phyloP scores from a whole-genome alignment of 2,888 invertebrate genomes.

The Sarcophaga carnaria region DNA sequence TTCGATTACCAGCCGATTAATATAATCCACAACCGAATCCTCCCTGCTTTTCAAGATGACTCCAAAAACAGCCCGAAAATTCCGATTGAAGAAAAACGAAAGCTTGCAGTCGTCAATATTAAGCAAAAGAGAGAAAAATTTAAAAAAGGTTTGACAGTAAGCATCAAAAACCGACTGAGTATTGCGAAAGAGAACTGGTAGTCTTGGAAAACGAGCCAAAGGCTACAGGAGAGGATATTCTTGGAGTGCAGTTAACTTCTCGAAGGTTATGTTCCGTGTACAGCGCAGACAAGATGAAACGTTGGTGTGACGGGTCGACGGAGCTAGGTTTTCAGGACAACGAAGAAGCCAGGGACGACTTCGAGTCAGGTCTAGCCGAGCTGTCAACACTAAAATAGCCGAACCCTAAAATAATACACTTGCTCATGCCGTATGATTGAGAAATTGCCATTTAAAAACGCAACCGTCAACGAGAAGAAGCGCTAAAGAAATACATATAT shows the following conservation, averaged over 20 bases:
- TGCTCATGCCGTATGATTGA: no score
- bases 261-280: conserved; percentile 60
- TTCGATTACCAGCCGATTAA: no score
- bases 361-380: not conserved
- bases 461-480: no score
- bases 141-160: conserved; percentile 41
- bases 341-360: conserved; percentile 21
- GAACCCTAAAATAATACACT: no score
- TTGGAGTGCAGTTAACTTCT: conserved; percentile 49
- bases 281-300: not conserved
- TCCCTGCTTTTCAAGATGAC: not conserved
- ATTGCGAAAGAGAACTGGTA: conserved; percentile 33
- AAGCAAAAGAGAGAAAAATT: no score
- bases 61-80: no score
- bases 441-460: no score
- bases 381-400: no score
- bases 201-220: conserved; percentile 56
- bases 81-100: conserved; percentile 33
- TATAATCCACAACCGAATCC: no score
- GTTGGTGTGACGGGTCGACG: not conserved
- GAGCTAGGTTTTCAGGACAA: conserved; percentile 60
- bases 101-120: no score
- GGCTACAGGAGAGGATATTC: conserved; percentile 64
- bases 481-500: no score
- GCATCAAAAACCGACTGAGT: not conserved